Conservation (phyloP, 2,888 invertebrate genomes). For the Parnassius mnemosyne region DNA sequence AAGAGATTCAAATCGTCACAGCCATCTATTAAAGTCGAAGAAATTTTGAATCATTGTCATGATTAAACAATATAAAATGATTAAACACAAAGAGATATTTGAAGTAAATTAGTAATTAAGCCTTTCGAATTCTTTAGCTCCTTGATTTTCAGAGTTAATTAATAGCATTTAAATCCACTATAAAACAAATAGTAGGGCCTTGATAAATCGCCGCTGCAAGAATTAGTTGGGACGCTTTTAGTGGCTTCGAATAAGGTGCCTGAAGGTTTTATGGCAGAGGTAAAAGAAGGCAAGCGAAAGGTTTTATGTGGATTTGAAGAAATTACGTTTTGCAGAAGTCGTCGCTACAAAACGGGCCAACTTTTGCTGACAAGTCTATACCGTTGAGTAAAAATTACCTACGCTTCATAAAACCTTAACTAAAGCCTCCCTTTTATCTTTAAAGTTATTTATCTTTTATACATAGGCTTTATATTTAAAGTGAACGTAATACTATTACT, state of each 20-base stretch:
- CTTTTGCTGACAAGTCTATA: constrained; percentile 28
- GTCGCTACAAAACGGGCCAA: constrained; percentile 27
- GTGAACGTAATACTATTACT: too few relatives aligned
- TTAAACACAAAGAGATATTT: too few relatives aligned
- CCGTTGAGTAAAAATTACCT: constrained; percentile 26
- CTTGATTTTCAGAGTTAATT: not conserved
- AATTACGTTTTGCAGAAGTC: constrained; percentile 27
- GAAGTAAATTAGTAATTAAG: too few relatives aligned
- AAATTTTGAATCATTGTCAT: not conserved
- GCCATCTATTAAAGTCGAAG: not conserved
- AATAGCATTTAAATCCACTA: constrained; percentile 14
- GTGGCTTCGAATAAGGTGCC: constrained; percentile 29
- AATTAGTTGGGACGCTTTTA: constrained; percentile 26
- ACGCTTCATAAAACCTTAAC: constrained; percentile 27
- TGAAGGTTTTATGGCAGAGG: constrained; percentile 28
- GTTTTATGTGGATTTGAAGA: constrained; percentile 29
- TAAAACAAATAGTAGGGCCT: constrained; percentile 24
- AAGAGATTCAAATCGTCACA: not conserved
- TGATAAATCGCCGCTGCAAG: constrained; percentile 20
- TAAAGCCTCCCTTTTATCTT: constrained; percentile 22
- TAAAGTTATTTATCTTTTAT: constrained; percentile 23
- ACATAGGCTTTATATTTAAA: not conserved
- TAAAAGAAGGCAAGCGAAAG: constrained; percentile 26
- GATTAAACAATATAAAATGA: not conserved
- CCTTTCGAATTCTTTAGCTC: too few relatives aligned